Evolutionary conservation across 2,888 invertebrate genomes (phyloP).

Genomic region (Chymomyza procnemis): DNA sequence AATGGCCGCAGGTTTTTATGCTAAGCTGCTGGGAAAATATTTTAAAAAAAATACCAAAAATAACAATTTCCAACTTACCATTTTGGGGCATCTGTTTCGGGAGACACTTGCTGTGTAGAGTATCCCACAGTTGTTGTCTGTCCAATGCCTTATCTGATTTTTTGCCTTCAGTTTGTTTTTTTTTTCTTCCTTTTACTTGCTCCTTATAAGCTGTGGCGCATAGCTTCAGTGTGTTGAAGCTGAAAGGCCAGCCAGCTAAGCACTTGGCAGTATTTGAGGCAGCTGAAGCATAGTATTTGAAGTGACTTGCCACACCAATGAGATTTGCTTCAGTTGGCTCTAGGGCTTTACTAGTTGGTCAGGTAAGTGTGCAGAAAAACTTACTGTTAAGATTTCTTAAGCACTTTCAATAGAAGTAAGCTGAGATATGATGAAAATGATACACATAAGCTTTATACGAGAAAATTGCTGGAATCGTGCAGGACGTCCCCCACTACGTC

Average conservation of each 20-base stretch:
- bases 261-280: not conserved
- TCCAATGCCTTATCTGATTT: no score
- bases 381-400: not conserved
- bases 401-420: not conserved
- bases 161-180: no score
- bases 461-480: no score
- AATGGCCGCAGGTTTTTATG: no score
- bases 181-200: not conserved
- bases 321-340: not conserved
- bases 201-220: slow-evolving; percentile 15
- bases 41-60: no score
- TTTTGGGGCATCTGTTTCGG: no score
- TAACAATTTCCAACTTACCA: no score
- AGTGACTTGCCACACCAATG: not conserved
- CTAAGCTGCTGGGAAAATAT: no score
- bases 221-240: not conserved
- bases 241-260: not conserved
- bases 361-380: not conserved
- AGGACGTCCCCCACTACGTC: no score
- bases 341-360: not conserved
- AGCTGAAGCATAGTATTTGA: not conserved
- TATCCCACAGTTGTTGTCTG: not conserved
- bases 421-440: not conserved
- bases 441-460: not conserved
- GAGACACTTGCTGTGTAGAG: no score